These are phyloP conservation scores for Toxotes lorentzi DNA, from an alignment of 2,797 vertebrate species.

Conservation along the genomic window DNA sequence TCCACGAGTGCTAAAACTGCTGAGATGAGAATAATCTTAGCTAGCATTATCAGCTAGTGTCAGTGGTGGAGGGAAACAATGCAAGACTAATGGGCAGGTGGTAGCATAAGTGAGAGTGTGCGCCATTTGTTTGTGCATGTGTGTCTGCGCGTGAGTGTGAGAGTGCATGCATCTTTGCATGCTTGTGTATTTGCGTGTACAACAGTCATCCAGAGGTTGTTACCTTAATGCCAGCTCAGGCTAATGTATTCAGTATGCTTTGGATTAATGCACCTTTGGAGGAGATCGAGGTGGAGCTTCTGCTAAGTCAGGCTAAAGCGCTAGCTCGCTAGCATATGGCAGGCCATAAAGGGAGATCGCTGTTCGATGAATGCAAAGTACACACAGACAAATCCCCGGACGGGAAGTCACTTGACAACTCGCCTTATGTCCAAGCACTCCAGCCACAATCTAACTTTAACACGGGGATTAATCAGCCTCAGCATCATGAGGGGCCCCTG, in stretches of 20 bases:
- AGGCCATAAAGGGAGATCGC: slow-evolving; percentile 37
- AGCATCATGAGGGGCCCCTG: slow-evolving; percentile 75
- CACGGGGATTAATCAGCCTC: slow-evolving; percentile 77
- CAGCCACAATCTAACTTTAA: slow-evolving; percentile 58
- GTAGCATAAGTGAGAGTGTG: slow-evolving; percentile 58
- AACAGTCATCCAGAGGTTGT: slow-evolving; percentile 37
- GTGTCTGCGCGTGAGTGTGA: background rate
- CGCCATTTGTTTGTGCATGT: background rate
- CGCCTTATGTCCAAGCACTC: slow-evolving; percentile 32
- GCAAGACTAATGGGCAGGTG: slow-evolving; percentile 76
- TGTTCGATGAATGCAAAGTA: slow-evolving; percentile 20
- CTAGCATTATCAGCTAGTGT: slow-evolving; percentile 72
- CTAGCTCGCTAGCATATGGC: slow-evolving; percentile 47
- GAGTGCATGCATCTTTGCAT: background rate
- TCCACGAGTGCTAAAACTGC: slow-evolving; percentile 69
- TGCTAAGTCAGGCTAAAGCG: slow-evolving; percentile 55
- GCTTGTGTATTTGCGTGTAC: slow-evolving; percentile 37
- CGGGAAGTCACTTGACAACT: slow-evolving; percentile 31
- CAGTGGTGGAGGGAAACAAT: slow-evolving; percentile 73
- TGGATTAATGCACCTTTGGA: slow-evolving; percentile 52
- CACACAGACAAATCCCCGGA: slow-evolving; percentile 37
- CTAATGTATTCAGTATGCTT: slow-evolving; percentile 60
- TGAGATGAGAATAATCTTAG: slow-evolving; percentile 72
- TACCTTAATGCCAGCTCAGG: slow-evolving; percentile 65
- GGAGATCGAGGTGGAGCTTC: slow-evolving; percentile 32